phyloP scores from a whole-genome alignment of 2,113 vertebrate species.

The Anoura caudifer region DNA sequence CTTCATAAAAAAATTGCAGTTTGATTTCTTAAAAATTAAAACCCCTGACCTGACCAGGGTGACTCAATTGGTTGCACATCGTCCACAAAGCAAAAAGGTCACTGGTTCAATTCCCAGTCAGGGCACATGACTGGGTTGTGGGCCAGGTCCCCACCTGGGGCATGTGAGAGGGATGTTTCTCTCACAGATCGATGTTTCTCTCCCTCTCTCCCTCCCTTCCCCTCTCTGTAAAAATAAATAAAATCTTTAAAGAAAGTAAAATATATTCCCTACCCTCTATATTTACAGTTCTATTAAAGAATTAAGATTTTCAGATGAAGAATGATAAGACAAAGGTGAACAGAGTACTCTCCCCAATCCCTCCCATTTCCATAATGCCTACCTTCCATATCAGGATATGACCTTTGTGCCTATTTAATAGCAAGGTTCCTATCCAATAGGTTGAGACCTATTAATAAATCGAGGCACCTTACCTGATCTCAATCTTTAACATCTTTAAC shows the following conservation, averaged over 20 bases:
- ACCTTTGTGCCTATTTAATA: background rate
- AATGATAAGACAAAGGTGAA: background rate
- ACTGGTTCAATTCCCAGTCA: too few species aligned
- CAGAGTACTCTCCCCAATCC: background rate
- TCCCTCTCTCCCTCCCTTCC: too few species aligned
- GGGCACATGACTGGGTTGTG: too few species aligned
- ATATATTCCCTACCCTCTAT: background rate
- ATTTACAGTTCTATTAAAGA: background rate
- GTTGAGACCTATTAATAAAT: background rate
- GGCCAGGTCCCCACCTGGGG: too few species aligned
- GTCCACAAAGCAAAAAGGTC: too few species aligned
- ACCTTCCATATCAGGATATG: background rate
- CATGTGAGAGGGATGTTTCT: too few species aligned
- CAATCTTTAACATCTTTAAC: background rate
- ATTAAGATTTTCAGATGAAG: background rate
- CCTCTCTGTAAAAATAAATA: too few species aligned
- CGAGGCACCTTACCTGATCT: background rate
- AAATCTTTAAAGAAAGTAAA: background rate
- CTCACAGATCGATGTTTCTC: too few species aligned
- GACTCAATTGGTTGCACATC: too few species aligned
- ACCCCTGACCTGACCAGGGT: background rate
- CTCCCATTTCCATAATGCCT: background rate
- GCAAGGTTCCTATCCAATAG: background rate
- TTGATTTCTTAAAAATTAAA: constrained; percentile 8
- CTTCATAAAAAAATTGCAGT: background rate